Evolutionary conservation across 2,113 vertebrate species (phyloP), one percentile per base, ranked within the genome.

Genomic region (Nesospiza acunhae): DNA sequence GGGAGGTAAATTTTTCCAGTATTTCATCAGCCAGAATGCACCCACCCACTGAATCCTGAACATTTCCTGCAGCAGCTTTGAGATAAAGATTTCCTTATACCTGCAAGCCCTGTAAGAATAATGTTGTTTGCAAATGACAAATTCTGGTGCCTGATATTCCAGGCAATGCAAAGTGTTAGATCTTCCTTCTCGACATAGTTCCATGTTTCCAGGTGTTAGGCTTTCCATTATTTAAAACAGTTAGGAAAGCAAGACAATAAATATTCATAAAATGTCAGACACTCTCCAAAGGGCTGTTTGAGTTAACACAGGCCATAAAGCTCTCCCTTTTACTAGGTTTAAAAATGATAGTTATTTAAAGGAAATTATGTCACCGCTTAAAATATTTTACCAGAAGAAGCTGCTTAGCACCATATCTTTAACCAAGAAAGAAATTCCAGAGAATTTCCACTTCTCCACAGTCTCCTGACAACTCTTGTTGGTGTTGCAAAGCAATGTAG

Each of bases 311-410:
- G 89, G 28, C 60, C 47, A 74, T 84, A 93, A 92, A 96, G 72
- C 35, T 90, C 76, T 84, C 76, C 23, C 52, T 95, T 94, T 95
- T 89, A 91, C 49, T 91, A 49, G 68, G 55, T 83, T 64, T 90
- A 73, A 93, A 95, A 95, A 90, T 60, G 59, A 92, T 56, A 94
- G 93, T n/a, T 94, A 67, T 92, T 84, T 70, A 49, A 84, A 95
- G 96, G 95, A 97, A 93, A 95, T 96, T 96, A 94, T 92, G 93
- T 96, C 94, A 94, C 73, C 52, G n/a, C 76, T 96, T 92, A 81
- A 93, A 95, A 90, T 90, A 94, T 92, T 97, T 96, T 93, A 93
- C 89, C 94, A 96, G 93, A 89, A 95, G 72, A 96, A 96, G 90
- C 63, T 84, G 75, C 37, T 94, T 81, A 87, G 50, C 49, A 69